Base-by-base conservation (phyloP, 2,113 vertebrate species). In the Sturnus vulgaris region DNA sequence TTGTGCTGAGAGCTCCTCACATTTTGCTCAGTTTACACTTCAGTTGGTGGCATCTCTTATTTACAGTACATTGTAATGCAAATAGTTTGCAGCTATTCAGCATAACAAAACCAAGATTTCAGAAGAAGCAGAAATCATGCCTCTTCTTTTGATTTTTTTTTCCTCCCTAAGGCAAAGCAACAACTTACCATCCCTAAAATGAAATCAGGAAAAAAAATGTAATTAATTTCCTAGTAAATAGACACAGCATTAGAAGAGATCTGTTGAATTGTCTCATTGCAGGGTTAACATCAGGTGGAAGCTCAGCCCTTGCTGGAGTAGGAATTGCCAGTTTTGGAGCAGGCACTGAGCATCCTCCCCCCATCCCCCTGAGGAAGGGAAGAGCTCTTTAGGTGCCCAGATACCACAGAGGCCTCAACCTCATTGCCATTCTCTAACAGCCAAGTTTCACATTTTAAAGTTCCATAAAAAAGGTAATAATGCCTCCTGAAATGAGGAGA, bases 41-140 rank as follows among this genome's bases (percentile, higher is more conserved):
- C 63, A 70, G 69, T 12, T 40, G 47, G 50, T 75, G 72, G 59
- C 70, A 91, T 77, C 70, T 76, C 86, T 82, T 93, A 89, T 82
- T 95, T 94, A 52, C 46, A 31, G 35, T 39, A n/a, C 81, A 82
- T 79, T 96, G 70, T 84, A 69, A 92, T 89, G 90, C 69, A 93
- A 89, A 91, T 93, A 70, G 18, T 84, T 82, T 73, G 65, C 92
- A 92, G 61, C 68, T 87, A 84, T 72, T 93, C 93, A 86, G 72
- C 68, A 66, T 69, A 89, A 92, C 65, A 88, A 77, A 68, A 63
- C 44, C 23, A n/a, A 79, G 37, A 84, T 70, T 93, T 82, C 81
- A 89, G 86, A 82, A 88, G 50, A 11, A 76, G 76, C 23, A 85
- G 53, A 82, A 89, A 92, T 77, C 65, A 68, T 65, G 40, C 25